These are phyloP conservation scores for Ptiloglossa arizonensis DNA, from an alignment of 1,140 invertebrate species.

Conservation along the genomic window DNA sequence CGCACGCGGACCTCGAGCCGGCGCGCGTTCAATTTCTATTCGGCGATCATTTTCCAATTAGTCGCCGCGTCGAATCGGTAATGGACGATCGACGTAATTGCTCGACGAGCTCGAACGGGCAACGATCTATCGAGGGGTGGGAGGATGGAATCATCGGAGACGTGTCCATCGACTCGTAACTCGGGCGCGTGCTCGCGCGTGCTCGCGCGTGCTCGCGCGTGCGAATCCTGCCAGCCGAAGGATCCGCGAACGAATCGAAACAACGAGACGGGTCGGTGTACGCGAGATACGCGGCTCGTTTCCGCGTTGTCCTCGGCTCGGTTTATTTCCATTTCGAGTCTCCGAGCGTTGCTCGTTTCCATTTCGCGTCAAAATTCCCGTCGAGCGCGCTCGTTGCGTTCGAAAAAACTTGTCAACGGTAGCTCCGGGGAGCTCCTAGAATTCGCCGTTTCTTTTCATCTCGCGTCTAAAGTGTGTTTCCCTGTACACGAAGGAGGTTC, in stretches of 20 bases:
- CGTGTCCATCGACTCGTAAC: too few species aligned
- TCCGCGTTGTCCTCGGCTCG: constrained; percentile 2
- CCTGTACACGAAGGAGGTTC: background rate
- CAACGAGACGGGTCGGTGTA: background rate
- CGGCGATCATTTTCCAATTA: constrained; percentile 54
- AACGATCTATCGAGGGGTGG: constrained; percentile 39
- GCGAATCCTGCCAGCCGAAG: too few species aligned
- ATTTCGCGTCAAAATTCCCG: background rate
- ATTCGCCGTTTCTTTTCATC: constrained; percentile 25
- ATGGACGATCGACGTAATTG: constrained; percentile 9
- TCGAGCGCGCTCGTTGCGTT: background rate
- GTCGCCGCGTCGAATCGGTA: background rate
- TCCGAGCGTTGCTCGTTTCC: constrained; percentile 6
- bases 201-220: too few species aligned
- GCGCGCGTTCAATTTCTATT: constrained; percentile 45
- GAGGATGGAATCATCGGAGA: too few species aligned
- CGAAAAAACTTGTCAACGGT: background rate
- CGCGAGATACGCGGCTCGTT: constrained; percentile 21
- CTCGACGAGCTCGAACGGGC: background rate
- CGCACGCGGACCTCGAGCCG: constrained; percentile 14
- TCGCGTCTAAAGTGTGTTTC: background rate
- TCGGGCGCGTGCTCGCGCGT: too few species aligned
- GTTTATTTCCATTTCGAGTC: constrained; percentile 32
- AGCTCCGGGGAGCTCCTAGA: background rate
- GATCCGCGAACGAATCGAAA: too few species aligned